Evolutionary conservation across 2,797 vertebrate species (phyloP).

Genomic region (Miichthys miiuy): DNA sequence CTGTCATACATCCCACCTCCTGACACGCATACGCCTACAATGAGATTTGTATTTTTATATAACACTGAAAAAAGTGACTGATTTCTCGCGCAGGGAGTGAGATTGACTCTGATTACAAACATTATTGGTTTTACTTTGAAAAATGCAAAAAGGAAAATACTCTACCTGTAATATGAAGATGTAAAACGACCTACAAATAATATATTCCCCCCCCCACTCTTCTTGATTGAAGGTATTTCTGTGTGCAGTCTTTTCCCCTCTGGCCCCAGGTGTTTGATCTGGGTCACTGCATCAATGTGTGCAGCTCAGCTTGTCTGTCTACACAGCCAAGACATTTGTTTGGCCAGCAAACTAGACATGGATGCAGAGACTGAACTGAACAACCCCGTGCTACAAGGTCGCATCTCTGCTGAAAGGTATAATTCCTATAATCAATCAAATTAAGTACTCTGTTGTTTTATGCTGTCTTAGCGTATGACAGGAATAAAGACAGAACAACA

Average conservation of each 20-base stretch:
- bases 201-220: not conserved
- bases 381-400: slow-evolving; percentile 34
- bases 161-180: not conserved
- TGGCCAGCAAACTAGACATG: slow-evolving; percentile 58
- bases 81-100: not conserved
- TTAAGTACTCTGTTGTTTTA: slow-evolving; percentile 14
- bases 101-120: not conserved
- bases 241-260: slow-evolving; percentile 20
- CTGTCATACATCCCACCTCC: not conserved
- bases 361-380: slow-evolving; percentile 36
- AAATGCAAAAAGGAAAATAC: not conserved
- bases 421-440: slow-evolving; percentile 39
- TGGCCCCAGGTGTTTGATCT: slow-evolving; percentile 63
- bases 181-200: not conserved
- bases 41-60: slow-evolving; percentile 11
- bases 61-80: not conserved
- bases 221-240: slow-evolving; percentile 14
- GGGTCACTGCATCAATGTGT: slow-evolving; percentile 59
- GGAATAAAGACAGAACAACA: slow-evolving; percentile 11
- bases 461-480: not conserved
- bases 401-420: slow-evolving; percentile 30
- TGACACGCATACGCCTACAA: not conserved
- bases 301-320: slow-evolving; percentile 42
- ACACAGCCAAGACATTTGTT: slow-evolving; percentile 55
- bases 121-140: not conserved